Base-by-base conservation (phyloP, 2,797 vertebrate species). In the Crax fasciolata region DNA sequence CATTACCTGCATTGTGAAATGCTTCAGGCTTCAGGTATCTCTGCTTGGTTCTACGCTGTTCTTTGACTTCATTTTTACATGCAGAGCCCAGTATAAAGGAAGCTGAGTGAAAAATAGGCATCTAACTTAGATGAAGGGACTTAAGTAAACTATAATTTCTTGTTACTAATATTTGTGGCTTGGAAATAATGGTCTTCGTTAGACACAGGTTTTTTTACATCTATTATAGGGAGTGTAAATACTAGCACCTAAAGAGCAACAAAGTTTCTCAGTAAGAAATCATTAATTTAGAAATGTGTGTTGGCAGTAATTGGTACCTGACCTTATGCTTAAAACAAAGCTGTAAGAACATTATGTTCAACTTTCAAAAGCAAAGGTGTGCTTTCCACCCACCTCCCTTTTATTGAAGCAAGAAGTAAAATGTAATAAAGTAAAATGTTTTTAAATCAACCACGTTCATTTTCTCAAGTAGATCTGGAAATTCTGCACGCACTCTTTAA, bases 1-100 rank as follows among this genome's bases (percentile, higher is more conserved):
- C 38, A 61, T 90, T 95, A 89, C 71, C 88, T 95, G 59, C 80
- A 93, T 72, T 41, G 85, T 77, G 52, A 82, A 91, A 79, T 82
- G 55, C 28, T 91, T 3, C 46, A 89, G 66, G 63, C 59, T 89
- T 93, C 57, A 90, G 87, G 55, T 90, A 54, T 4, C 88, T 76
- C 66, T 86, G 3, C 30, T 79, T 43, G 28, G 11, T 84, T 89
- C 17, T 77, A 0, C 63, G 55, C 8, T 75, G 19, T 41, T 72
- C 21, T 38, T 62, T 67, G 27, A 30, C 1, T 21, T 57, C 27
- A 32, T 58, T 90, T 75, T 7, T 87, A 28, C 15, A 23, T 1
- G 0, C 23, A 76, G 11, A 87, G 2, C 2, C 5, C 23, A 6
- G 1, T 16, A 27, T 66, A 86, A 84, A 66, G 9, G 38, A 95